A percentile compares a stretch with the other conserved stretches of the same genome.
phyloP scores from a whole-genome alignment of 2,888 invertebrate genomes.

The Ellobium chinense region DNA sequence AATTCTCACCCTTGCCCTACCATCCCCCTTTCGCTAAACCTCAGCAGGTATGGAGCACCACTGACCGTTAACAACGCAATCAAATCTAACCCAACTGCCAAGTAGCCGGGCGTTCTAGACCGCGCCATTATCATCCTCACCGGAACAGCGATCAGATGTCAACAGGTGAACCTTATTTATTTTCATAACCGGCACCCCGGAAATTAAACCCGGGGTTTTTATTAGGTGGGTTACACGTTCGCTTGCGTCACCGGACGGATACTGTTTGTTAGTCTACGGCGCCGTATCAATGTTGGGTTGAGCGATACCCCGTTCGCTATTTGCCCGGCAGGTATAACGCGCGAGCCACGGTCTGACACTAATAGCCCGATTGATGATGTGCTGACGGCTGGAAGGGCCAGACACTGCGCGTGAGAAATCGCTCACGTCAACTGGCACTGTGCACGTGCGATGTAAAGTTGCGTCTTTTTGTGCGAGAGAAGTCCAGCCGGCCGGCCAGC shows the following conservation, averaged over 20 bases:
- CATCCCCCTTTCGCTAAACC: too few species aligned
- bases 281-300: neutral
- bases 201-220: neutral
- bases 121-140: neutral
- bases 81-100: too few species aligned
- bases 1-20: too few species aligned
- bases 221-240: neutral
- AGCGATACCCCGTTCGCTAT: neutral
- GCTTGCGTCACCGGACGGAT: neutral
- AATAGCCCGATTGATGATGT: neutral
- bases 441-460: neutral
- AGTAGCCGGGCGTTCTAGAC: too few species aligned
- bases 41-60: too few species aligned
- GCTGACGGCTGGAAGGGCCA: neutral
- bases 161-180: neutral
- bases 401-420: neutral
- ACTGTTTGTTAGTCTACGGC: neutral
- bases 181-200: neutral
- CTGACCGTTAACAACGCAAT: too few species aligned
- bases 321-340: neutral
- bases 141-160: neutral
- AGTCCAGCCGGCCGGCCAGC: too few species aligned
- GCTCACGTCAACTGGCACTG: neutral
- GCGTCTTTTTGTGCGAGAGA: too few species aligned
- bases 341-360: neutral